Evolutionary conservation across 2,888 invertebrate genomes (phyloP).

Genomic region (Bellardia bayeri): DNA sequence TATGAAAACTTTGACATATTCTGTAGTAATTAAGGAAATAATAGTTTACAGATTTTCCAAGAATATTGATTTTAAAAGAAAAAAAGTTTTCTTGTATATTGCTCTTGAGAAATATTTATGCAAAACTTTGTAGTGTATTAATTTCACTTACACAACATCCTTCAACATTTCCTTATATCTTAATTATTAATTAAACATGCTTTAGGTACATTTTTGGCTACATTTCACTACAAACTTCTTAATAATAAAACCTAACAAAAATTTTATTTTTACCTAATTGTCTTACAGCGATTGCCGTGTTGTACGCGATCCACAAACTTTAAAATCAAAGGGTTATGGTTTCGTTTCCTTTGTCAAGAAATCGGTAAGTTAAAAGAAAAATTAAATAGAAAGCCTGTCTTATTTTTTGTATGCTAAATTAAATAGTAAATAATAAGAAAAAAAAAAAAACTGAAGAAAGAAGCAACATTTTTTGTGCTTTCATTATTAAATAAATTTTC

Average conservation of each 20-base stretch:
- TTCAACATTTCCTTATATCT: too few relatives aligned
- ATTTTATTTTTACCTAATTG: conserved; percentile 16
- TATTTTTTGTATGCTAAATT: background rate
- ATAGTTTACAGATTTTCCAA: too few relatives aligned
- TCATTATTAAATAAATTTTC: background rate
- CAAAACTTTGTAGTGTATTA: background rate
- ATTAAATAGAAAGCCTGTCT: background rate
- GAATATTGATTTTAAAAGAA: too few relatives aligned
- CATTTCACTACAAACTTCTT: background rate
- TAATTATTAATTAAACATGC: background rate
- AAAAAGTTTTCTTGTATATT: too few relatives aligned
- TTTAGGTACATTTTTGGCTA: background rate
- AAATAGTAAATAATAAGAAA: background rate
- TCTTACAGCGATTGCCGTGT: conserved; percentile 95
- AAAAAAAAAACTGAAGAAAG: conserved; percentile 6
- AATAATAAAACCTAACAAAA: background rate
- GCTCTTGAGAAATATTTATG: too few relatives aligned
- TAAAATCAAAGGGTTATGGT: conserved; percentile 99
- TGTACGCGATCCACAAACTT: conserved; percentile 98
- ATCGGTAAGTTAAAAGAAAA: conserved; percentile 89
- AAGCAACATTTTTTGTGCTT: background rate
- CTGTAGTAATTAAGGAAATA: too few relatives aligned
- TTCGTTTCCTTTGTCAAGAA: conserved; percentile 99
- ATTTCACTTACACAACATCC: background rate
- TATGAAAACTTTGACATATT: background rate